Conservation (phyloP, 2,888 invertebrate genomes). For the Alentia gelatinosa region DNA sequence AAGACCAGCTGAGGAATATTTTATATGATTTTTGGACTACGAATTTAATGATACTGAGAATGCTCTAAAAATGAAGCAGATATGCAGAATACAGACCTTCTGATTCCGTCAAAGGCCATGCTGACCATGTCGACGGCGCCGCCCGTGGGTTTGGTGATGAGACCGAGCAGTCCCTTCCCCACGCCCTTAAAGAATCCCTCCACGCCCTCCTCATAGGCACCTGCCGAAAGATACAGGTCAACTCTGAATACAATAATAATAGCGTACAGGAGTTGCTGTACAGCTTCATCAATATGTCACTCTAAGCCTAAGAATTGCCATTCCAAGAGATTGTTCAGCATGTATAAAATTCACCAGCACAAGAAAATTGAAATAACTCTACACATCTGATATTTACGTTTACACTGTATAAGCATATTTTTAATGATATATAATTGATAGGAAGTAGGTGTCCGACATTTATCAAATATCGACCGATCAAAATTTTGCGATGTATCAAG, state of each 20-base stretch:
- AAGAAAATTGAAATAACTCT: no score
- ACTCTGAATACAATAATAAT: no score
- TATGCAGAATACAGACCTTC: constrained; percentile 81
- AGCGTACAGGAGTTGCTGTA: no score
- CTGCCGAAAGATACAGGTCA: constrained; percentile 71
- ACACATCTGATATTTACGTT: not conserved
- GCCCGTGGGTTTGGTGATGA: constrained; percentile 84
- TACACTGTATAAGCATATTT: not conserved
- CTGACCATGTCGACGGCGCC: constrained; percentile 85
- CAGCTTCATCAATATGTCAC: no score
- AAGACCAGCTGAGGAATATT: no score
- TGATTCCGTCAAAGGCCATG: constrained; percentile 86
- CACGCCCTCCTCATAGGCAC: constrained; percentile 85
- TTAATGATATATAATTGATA: not conserved
- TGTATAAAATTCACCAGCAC: no score
- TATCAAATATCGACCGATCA: not conserved
- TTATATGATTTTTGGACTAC: no score
- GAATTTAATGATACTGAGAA: no score
- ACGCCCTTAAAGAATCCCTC: constrained; percentile 87
- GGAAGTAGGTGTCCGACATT: not conserved
- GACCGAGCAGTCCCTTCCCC: constrained; percentile 86
- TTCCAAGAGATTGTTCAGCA: no score
- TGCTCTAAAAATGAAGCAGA: no score
- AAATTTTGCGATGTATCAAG: no score
- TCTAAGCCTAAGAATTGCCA: no score